Evolutionary conservation across 2,113 vertebrate genomes (phyloP).

Genomic region (Pardalotus punctatus): DNA sequence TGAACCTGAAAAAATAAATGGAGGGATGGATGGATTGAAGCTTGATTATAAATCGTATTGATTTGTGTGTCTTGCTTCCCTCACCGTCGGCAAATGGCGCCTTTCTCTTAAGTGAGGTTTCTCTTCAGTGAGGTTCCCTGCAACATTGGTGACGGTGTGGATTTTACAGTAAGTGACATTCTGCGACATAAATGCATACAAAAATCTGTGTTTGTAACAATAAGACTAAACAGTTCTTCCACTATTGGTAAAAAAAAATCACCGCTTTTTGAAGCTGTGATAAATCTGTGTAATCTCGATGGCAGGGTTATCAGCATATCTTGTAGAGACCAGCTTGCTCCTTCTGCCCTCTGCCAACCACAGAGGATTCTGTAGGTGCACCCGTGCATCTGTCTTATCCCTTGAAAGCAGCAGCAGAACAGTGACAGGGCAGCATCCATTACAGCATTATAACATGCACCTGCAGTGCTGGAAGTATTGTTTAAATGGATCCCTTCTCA

Average conservation of each 20-base stretch:
- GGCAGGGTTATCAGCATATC: not conserved
- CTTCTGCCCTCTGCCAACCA: not conserved
- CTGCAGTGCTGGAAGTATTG: not conserved
- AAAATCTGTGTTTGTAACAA: not conserved
- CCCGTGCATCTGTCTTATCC: accelerated
- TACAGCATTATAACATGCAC: not conserved
- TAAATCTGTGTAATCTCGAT: not conserved
- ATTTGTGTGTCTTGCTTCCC: too few relatives aligned
- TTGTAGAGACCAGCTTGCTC: not conserved
- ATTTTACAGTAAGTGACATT: too few relatives aligned
- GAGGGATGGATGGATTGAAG: too few relatives aligned
- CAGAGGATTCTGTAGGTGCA: not conserved
- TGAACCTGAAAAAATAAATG: too few relatives aligned
- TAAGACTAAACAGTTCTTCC: not conserved
- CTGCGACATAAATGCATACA: not conserved
- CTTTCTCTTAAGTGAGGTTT: too few relatives aligned
- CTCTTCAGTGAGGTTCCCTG: too few relatives aligned
- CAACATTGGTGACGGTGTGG: too few relatives aligned
- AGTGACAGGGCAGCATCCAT: not conserved
- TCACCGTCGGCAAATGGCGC: too few relatives aligned
- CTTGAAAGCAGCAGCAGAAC: not conserved
- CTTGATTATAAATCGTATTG: too few relatives aligned
- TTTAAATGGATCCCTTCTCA: not conserved
- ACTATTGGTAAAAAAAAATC: not conserved
- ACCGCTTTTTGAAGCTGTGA: not conserved